Conservation (phyloP, 2,888 invertebrate genomes). For the Choreutis nemorana region DNA sequence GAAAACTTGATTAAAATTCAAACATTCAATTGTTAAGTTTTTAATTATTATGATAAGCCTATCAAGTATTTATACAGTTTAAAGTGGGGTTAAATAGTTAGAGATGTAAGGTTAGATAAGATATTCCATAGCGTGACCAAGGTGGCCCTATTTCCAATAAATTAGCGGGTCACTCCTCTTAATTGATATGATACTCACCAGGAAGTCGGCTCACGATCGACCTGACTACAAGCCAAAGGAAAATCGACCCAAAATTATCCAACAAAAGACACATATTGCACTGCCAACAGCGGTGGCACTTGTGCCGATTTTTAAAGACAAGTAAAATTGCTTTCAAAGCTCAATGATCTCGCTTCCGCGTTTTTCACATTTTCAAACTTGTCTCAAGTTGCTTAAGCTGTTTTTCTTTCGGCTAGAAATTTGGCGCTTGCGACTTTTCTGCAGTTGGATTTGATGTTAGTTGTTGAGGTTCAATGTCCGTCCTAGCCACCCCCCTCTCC, state of each 20-base stretch:
- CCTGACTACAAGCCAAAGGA: constrained; percentile 25
- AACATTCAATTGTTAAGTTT: no score
- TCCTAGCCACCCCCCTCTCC: constrained; percentile 43
- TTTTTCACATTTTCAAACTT: constrained; percentile 20
- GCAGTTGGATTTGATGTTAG: constrained; percentile 15
- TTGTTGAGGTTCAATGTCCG: constrained; percentile 59
- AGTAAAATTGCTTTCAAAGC: constrained; percentile 51
- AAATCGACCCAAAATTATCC: constrained; percentile 12
- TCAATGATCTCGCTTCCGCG: constrained; percentile 54
- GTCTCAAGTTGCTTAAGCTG: constrained; percentile 16
- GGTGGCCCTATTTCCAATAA: constrained; percentile 50
- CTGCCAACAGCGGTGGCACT: constrained; percentile 10
- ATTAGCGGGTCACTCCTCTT: constrained; percentile 48
- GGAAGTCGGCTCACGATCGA: constrained; percentile 42
- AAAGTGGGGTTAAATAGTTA: no score
- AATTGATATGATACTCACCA: constrained; percentile 56
- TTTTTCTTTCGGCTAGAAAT: constrained; percentile 15
- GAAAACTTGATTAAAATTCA: no score
- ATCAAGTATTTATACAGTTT: no score
- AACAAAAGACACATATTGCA: constrained; percentile 16
- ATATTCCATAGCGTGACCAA: constrained; percentile 37
- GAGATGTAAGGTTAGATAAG: no score
- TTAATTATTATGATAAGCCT: no score
- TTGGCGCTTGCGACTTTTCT: constrained; percentile 23
- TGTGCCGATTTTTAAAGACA: constrained; percentile 25